phyloP scores from a whole-genome alignment of 2,113 vertebrate species.

The Dromaius novaehollandiae region DNA sequence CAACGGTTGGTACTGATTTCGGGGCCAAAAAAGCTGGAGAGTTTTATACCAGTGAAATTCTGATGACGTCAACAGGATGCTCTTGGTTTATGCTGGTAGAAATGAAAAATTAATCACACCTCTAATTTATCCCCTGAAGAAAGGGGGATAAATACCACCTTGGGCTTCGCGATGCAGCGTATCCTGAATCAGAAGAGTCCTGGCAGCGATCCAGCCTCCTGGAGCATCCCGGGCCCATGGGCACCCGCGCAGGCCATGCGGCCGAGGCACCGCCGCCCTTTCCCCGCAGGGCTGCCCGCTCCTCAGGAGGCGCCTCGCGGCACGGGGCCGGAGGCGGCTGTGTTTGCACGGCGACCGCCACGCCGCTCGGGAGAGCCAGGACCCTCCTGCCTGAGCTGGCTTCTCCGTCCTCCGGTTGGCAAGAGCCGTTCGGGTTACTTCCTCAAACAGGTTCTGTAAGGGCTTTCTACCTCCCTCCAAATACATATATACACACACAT shows the following conservation, averaged over 20 bases:
- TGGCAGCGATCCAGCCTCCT: background rate
- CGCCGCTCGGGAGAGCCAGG: background rate
- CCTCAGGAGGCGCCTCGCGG: too few species aligned
- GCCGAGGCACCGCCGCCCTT: too few species aligned
- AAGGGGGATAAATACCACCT: background rate
- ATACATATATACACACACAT: background rate
- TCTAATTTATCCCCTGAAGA: background rate
- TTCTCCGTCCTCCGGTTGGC: background rate
- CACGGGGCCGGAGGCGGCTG: too few species aligned
- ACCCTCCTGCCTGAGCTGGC: background rate
- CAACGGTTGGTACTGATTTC: background rate
- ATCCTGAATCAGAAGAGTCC: background rate
- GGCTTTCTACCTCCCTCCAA: background rate
- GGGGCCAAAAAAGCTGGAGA: background rate
- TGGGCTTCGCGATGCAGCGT: background rate
- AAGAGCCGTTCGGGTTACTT: background rate
- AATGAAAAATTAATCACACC: background rate
- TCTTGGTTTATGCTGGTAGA: background rate
- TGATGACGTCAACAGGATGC: background rate
- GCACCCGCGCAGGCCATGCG: too few species aligned
- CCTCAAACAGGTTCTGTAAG: background rate
- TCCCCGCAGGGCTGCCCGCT: too few species aligned
- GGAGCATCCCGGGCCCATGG: too few species aligned
- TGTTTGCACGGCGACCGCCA: background rate
- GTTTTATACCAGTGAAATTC: background rate